These are phyloP conservation scores for Mactromeris polynyma DNA, from an alignment of 2,888 invertebrate species.

Conservation along the genomic window DNA sequence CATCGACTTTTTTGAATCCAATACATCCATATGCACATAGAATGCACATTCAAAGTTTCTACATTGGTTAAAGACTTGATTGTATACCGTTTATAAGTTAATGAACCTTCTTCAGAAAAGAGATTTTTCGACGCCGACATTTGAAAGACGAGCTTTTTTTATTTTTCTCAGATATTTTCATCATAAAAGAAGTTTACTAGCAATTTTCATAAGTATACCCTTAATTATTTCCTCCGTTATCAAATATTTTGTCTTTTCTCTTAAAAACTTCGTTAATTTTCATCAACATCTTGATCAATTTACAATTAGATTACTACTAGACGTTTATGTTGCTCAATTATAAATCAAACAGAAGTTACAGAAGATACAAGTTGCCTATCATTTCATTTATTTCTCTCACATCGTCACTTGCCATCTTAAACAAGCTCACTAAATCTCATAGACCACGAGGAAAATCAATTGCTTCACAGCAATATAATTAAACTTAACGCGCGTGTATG, in stretches of 20 bases:
- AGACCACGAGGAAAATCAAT: not conserved
- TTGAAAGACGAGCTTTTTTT: not conserved
- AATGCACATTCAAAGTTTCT: not conserved
- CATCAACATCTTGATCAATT: not conserved
- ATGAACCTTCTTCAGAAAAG: not conserved
- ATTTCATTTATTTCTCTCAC: not conserved
- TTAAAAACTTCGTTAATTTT: not conserved
- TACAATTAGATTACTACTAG: slow-evolving; percentile 1
- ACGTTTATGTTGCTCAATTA: not conserved
- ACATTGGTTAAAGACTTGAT: not conserved
- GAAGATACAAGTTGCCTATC: not conserved
- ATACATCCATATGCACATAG: not conserved
- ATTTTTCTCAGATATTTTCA: not conserved
- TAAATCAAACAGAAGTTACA: not conserved
- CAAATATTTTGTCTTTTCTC: not conserved
- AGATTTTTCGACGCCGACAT: not conserved
- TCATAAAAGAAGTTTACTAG: not conserved
- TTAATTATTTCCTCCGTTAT: not conserved
- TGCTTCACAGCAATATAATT: not conserved
- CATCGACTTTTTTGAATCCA: not conserved
- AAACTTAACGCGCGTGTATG: not conserved
- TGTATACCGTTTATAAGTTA: not conserved
- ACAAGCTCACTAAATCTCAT: not conserved
- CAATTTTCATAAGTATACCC: not conserved
- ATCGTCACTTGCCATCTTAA: slow-evolving; percentile 7